These are phyloP conservation scores for Eudemis profundana DNA, from an alignment of 2,888 invertebrate species.

Conservation along the genomic window DNA sequence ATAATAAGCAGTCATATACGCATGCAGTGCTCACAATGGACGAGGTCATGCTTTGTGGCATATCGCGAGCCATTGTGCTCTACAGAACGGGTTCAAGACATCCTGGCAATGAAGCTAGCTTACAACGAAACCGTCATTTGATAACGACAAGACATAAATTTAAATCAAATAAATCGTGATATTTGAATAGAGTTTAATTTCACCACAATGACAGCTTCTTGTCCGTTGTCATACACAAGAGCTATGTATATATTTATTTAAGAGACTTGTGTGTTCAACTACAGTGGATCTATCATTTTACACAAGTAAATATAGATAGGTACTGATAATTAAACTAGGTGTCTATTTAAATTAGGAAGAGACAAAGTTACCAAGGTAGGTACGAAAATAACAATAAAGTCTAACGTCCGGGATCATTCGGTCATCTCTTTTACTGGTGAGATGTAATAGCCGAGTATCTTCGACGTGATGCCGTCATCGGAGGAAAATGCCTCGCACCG, in stretches of 20 bases:
- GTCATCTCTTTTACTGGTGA: constrained; percentile 34
- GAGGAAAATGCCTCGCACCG: constrained; percentile 20
- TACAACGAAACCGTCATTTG: constrained; percentile 35
- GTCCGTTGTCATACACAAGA: neutral
- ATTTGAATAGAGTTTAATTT: constrained; percentile 12
- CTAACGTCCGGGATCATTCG: constrained; percentile 33
- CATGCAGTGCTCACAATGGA: constrained; percentile 65
- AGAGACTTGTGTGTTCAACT: neutral
- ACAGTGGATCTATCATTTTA: neutral
- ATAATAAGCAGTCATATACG: constrained; percentile 53
- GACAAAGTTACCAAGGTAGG: neutral
- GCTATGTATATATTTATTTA: neutral
- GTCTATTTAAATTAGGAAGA: too few relatives aligned
- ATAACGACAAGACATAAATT: constrained; percentile 33
- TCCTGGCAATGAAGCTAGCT: constrained; percentile 56
- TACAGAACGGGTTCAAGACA: constrained; percentile 63
- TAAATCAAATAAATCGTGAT: constrained; percentile 30
- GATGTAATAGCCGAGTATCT: constrained; percentile 29
- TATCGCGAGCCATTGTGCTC: constrained; percentile 63
- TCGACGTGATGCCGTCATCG: constrained; percentile 34
- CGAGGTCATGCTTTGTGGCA: constrained; percentile 67
- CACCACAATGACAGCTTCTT: neutral
- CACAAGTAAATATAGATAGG: neutral
- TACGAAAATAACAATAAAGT: constrained; percentile 11
- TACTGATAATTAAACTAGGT: neutral